phyloP scores from a whole-genome alignment of 2,113 vertebrate genomes.

The Eulemur rufifrons region DNA sequence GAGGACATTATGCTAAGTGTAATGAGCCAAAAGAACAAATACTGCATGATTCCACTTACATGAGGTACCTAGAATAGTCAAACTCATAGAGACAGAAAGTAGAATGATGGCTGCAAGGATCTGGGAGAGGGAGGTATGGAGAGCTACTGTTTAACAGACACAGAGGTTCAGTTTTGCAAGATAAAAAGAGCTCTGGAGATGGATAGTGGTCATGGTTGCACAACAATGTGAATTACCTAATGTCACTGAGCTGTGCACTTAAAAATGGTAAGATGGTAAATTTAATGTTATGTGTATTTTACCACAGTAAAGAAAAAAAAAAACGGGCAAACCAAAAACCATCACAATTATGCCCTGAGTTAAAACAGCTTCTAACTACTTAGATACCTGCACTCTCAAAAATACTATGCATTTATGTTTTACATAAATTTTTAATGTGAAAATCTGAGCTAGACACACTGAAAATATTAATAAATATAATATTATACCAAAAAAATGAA shows the following conservation, averaged over 20 bases:
- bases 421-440: neutral
- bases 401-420: neutral
- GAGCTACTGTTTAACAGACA: neutral
- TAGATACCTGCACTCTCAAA: neutral
- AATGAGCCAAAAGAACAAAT: neutral
- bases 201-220: too few relatives aligned
- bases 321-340: neutral
- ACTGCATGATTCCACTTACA: neutral
- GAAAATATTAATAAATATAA: neutral
- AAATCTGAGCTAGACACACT: neutral
- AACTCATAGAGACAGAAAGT: neutral
- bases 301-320: neutral
- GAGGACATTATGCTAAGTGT: neutral
- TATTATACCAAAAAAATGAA: neutral
- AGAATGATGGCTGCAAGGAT: neutral
- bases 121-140: neutral
- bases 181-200: neutral
- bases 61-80: neutral
- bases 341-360: neutral
- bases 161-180: neutral
- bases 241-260: neutral
- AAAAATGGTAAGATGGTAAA: neutral
- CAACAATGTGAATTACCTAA: neutral
- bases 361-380: neutral
- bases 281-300: neutral